Conservation (phyloP, 1,140 invertebrate genomes). For the Brachionus calyciflorus region DNA sequence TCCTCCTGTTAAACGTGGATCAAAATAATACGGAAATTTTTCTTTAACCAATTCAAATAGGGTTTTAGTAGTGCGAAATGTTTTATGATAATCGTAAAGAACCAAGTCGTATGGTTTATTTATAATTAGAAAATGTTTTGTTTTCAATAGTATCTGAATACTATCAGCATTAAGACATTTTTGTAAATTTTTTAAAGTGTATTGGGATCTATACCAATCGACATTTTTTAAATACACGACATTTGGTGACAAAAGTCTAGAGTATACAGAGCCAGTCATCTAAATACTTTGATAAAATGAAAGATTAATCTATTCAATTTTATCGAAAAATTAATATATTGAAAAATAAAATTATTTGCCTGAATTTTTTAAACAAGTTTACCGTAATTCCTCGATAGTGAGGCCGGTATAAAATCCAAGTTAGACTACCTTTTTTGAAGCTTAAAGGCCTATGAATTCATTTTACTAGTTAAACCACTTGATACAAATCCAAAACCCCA, state of each 20-base stretch:
- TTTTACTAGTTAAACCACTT: no score
- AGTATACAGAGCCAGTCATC: not conserved
- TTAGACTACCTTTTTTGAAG: no score
- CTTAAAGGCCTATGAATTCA: no score
- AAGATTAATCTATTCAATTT: not conserved
- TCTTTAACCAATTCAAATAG: slow-evolving; percentile 29
- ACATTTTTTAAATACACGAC: slow-evolving; percentile 36
- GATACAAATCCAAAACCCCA: no score
- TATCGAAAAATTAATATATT: not conserved
- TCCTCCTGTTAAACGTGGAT: slow-evolving; percentile 28
- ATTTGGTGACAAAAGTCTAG: slow-evolving; percentile 19
- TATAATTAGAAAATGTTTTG: slow-evolving; percentile 28
- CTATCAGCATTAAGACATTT: slow-evolving; percentile 4
- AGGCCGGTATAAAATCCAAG: no score
- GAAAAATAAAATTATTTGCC: not conserved
- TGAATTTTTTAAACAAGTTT: no score
- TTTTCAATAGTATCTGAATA: slow-evolving; percentile 17
- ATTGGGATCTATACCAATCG: slow-evolving; percentile 32
- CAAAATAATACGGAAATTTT: slow-evolving; percentile 45
- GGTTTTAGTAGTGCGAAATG: not conserved
- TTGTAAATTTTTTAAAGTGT: slow-evolving; percentile 11
- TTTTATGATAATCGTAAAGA: slow-evolving; percentile 23
- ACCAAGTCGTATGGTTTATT: slow-evolving; percentile 43
- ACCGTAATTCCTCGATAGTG: no score
- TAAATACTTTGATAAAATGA: not conserved